A percentile compares a stretch with the other conserved stretches of the same genome.
These are phyloP conservation scores for Euzetes globulus DNA, from an alignment of 2,888 invertebrate species.

Conservation along the genomic window DNA sequence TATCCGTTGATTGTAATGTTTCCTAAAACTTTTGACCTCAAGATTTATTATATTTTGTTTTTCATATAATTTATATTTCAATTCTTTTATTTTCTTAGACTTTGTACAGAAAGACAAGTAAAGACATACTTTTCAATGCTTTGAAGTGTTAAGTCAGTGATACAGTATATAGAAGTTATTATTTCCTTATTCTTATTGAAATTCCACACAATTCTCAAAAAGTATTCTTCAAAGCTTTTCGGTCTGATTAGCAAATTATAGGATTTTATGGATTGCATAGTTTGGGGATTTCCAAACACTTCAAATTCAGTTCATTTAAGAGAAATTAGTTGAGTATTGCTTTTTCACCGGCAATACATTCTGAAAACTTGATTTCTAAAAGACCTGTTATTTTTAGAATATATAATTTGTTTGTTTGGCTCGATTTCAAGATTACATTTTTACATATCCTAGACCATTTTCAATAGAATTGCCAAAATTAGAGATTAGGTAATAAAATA, in stretches of 20 bases:
- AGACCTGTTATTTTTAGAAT: no score
- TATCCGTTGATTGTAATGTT: background rate
- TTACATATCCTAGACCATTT: no score
- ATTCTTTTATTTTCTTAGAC: background rate
- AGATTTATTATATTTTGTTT: background rate
- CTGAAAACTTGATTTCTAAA: background rate
- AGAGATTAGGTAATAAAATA: no score
- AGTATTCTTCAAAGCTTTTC: background rate
- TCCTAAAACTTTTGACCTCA: conserved; percentile 6
- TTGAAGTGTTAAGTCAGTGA: no score
- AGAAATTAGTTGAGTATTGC: background rate
- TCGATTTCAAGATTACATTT: no score
- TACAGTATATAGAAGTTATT: no score
- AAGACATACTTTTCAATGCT: no score
- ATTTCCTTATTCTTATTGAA: background rate
- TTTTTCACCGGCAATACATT: background rate
- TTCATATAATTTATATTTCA: background rate
- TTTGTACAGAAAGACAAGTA: background rate
- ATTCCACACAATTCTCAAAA: background rate
- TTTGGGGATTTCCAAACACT: conserved; percentile 8
- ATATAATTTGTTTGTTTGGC: no score
- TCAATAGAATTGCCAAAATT: no score
- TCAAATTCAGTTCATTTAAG: background rate
- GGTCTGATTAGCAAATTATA: conserved; percentile 8
- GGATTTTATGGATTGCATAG: background rate